Evolutionary conservation across 2,113 vertebrate genomes (phyloP).

Genomic region (Galbula dea): DNA sequence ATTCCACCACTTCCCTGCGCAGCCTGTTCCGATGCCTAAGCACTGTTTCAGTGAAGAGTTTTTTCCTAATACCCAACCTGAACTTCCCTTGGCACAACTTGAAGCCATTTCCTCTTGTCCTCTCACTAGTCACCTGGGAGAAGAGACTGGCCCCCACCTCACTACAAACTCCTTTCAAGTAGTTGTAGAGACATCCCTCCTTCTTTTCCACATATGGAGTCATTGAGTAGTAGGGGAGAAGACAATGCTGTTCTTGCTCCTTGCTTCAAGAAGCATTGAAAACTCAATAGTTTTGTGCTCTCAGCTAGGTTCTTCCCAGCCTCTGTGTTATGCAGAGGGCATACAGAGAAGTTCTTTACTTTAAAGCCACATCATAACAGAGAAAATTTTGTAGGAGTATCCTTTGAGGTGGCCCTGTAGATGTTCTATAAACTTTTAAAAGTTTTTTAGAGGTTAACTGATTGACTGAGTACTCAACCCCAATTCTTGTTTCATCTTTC

Average conservation of each 20-base stretch:
- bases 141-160: too few relatives aligned
- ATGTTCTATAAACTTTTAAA: background rate
- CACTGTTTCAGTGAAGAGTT: too few relatives aligned
- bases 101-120: too few relatives aligned
- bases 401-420: background rate
- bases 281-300: background rate
- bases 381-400: background rate
- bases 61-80: too few relatives aligned
- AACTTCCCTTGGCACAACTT: too few relatives aligned
- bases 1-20: too few relatives aligned
- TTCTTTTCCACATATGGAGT: background rate
- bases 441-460: background rate
- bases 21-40: too few relatives aligned
- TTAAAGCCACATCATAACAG: too few relatives aligned
- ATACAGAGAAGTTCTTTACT: background rate
- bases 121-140: too few relatives aligned
- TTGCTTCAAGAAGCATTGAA: background rate
- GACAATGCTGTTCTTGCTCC: background rate
- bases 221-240: background rate
- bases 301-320: background rate
- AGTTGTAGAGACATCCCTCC: too few relatives aligned
- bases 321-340: accelerated
- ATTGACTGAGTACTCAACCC: background rate
- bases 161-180: too few relatives aligned
- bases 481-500: background rate